A percentile compares a stretch with the other conserved stretches of the same genome.
Conservation (phyloP, 2,113 vertebrate species). For the Oncorhynchus tshawytscha region DNA sequence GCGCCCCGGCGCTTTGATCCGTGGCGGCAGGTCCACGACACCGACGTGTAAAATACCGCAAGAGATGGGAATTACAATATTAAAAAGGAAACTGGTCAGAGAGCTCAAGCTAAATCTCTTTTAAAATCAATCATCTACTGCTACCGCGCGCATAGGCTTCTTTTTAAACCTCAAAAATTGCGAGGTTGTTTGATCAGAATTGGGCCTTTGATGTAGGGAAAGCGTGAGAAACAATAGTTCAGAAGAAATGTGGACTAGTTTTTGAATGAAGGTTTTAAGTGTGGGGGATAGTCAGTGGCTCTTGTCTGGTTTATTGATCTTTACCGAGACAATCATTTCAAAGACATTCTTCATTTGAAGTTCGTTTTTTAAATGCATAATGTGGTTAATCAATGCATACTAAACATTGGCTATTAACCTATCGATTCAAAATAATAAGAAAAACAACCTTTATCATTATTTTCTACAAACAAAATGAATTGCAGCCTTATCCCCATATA, state of each 20-base stretch:
- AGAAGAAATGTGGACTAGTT: neutral
- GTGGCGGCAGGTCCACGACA: slow-evolving; percentile 79
- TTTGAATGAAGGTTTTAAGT: neutral
- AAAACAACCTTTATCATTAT: no score
- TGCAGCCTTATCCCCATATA: no score
- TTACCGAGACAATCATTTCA: neutral
- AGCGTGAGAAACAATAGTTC: neutral
- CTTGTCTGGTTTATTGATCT: neutral
- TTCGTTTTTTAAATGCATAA: no score
- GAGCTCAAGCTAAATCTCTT: slow-evolving; percentile 48
- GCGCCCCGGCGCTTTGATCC: slow-evolving; percentile 81
- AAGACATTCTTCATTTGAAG: neutral
- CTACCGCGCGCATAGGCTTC: slow-evolving; percentile 36
- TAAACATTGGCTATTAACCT: no score
- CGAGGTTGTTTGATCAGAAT: neutral
- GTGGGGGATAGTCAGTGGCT: neutral
- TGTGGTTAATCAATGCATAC: no score
- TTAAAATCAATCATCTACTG: slow-evolving; percentile 3
- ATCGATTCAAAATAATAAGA: no score
- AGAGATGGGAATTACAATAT: slow-evolving; percentile 74
- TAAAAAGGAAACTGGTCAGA: slow-evolving; percentile 67
- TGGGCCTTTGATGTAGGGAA: neutral
- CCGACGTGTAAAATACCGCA: slow-evolving; percentile 81
- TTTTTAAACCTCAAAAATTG: neutral
- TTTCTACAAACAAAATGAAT: no score